Base-by-base conservation (phyloP, 2,113 vertebrate species). In the Cephalopholis sonnerati region DNA sequence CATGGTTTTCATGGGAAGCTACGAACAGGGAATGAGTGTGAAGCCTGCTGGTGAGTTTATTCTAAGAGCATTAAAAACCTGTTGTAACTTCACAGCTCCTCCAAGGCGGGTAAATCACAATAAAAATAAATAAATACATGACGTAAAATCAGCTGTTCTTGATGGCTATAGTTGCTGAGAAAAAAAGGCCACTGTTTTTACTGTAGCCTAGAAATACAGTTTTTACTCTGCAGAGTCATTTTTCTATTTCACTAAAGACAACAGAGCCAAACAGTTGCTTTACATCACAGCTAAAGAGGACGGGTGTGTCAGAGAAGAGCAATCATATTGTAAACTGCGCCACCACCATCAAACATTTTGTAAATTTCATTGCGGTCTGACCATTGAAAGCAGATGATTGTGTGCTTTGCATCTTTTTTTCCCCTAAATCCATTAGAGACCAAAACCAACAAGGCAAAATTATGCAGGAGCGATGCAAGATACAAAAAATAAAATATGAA, bases 1-100 rank as follows among this genome's bases (percentile, higher is more conserved):
- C 15, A 29, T 78, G 83, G 88, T 83, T 87, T 90, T 83, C 69
- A 86, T 53, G 65, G 39, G 51, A 81, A 55, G 46, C n/a, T 66
- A 20, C 7, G 29, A 77, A 62, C 41, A n/a, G 50, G 41, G 71
- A 67, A 48, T 3, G 39, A 74, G 29, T 18, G 41, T 32, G 54
- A 9, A 67, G 62, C 36, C 22, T n/a, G 72, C n/a, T 1, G 9
- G 24, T 44, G 61, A 66, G 58, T 57, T 71, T 68, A 57, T 77
- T 44, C 32, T 76, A n/a, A 51, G 44, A 36, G 16, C 7, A 58
- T 51, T 27, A 41, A 58, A 63, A 44, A 80, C 73, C 24, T 62
- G 55, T 18, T 77, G 18, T 32, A 29, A 41, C 3, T 24, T 46
- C 20, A 29, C n/a, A 55, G 32, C 32, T 67, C 24, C 24, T 79